Conservation (phyloP, 2,888 invertebrate species). For the Pecten maximus region DNA sequence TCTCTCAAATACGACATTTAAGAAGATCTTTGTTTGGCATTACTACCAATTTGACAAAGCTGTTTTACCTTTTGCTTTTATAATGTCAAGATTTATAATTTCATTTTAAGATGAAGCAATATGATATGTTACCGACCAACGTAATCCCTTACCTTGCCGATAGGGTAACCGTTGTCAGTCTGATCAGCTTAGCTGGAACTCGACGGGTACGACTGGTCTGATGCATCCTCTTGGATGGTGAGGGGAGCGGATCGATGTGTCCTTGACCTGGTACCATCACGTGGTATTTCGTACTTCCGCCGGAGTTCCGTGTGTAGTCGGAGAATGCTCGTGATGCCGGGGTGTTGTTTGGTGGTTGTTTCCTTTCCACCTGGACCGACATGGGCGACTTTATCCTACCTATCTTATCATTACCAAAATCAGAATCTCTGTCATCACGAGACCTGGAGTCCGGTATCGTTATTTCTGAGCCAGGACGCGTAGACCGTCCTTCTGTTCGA, state of each 20-base stretch:
- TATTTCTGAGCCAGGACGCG: not conserved
- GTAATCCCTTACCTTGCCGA: slow-evolving; percentile 71
- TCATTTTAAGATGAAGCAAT: too few species aligned
- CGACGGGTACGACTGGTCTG: slow-evolving; percentile 51
- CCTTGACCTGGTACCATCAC: slow-evolving; percentile 49
- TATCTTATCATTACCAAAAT: slow-evolving; percentile 31
- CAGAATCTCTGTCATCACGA: not conserved
- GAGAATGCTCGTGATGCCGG: slow-evolving; percentile 59
- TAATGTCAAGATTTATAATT: too few species aligned
- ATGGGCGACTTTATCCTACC: slow-evolving; percentile 53
- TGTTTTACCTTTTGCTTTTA: too few species aligned
- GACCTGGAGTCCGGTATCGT: not conserved
- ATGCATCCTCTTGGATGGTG: slow-evolving; percentile 42
- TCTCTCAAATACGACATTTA: too few species aligned
- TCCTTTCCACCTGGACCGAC: slow-evolving; percentile 61
- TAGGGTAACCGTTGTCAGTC: slow-evolving; percentile 70
- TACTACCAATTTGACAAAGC: too few species aligned
- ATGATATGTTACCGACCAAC: too few species aligned
- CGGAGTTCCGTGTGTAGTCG: slow-evolving; percentile 54
- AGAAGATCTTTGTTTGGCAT: too few species aligned
- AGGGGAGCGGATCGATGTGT: slow-evolving; percentile 48
- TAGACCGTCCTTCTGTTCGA: slow-evolving; percentile 4
- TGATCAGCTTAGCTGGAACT: slow-evolving; percentile 68
- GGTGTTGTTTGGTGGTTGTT: slow-evolving; percentile 56
- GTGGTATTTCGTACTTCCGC: slow-evolving; percentile 53